phyloP scores from a whole-genome alignment of 37 sponge, comb jelly and placozoan species.

The Halisarca cf. caerulea region DNA sequence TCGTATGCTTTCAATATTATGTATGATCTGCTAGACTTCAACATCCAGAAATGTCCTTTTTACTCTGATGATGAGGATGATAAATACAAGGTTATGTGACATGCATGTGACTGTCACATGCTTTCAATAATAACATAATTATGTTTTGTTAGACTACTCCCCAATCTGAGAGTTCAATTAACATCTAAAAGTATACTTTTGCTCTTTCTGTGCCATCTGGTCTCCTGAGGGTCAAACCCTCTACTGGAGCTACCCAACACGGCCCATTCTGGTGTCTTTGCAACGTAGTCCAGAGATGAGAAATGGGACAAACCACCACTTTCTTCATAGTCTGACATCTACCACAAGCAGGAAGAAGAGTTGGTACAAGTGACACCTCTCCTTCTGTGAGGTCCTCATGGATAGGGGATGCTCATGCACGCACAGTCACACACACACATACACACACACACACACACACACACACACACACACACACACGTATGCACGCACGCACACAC shows the following conservation, averaged over 20 bases:
- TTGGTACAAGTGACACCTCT: too few species aligned
- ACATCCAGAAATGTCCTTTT: slow-evolving; percentile 55
- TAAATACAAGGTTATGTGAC: too few species aligned
- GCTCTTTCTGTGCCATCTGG: slow-evolving; percentile 87
- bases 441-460: too few species aligned
- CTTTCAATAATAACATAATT: neutral
- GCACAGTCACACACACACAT: too few species aligned
- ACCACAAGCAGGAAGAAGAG: too few species aligned
- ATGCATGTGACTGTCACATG: too few species aligned
- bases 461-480: neutral
- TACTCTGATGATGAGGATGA: too few species aligned
- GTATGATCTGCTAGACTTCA: neutral
- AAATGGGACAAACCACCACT: slow-evolving; percentile 48
- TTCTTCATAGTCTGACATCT: slow-evolving; percentile 43
- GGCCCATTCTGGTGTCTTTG: slow-evolving; percentile 88
- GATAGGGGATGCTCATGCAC: too few species aligned
- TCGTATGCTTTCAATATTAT: neutral
- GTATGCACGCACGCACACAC: neutral
- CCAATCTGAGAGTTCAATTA: too few species aligned
- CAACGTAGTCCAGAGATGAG: slow-evolving; percentile 83
- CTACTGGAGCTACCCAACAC: slow-evolving; percentile 70
- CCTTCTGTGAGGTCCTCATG: too few species aligned
- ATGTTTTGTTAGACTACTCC: neutral
- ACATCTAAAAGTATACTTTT: too few species aligned
- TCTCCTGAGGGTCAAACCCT: slow-evolving; percentile 93